Conservation (phyloP, 2,113 vertebrate genomes). For the Laterallus jamaicensis region DNA sequence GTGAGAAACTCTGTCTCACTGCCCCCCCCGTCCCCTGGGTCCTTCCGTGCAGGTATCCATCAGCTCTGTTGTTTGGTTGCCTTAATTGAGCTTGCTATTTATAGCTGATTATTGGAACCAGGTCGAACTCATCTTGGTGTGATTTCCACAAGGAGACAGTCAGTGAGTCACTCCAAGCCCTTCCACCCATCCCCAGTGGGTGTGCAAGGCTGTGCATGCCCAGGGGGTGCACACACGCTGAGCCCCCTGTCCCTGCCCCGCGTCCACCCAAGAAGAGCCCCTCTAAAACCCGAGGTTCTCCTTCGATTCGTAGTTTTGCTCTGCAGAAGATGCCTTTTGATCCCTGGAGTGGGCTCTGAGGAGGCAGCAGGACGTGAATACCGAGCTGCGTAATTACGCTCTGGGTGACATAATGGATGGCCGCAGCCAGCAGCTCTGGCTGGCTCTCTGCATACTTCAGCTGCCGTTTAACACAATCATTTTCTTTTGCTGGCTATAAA, state of each 20-base stretch:
- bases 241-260: fast-evolving
- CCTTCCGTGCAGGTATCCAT: neutral
- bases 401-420: neutral
- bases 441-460: neutral
- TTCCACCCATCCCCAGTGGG: neutral
- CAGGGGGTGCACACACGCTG: fast-evolving
- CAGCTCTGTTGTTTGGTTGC: neutral
- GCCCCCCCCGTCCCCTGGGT: neutral
- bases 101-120: conserved; percentile 48
- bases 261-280: fast-evolving
- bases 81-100: conserved; percentile 53
- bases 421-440: neutral
- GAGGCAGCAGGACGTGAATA: neutral
- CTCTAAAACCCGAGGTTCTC: neutral
- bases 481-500: conserved; percentile 45
- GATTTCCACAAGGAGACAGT: conserved; percentile 33
- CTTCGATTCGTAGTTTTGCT: neutral
- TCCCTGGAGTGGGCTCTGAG: neutral
- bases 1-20: neutral
- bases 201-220: fast-evolving
- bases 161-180: neutral
- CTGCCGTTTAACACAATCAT: conserved; percentile 26
- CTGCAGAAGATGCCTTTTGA: neutral
- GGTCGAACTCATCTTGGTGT: neutral
- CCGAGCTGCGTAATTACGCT: neutral